These are phyloP conservation scores for Crotalus horridus DNA, from an alignment of 2,113 vertebrate species.

Conservation along the genomic window DNA sequence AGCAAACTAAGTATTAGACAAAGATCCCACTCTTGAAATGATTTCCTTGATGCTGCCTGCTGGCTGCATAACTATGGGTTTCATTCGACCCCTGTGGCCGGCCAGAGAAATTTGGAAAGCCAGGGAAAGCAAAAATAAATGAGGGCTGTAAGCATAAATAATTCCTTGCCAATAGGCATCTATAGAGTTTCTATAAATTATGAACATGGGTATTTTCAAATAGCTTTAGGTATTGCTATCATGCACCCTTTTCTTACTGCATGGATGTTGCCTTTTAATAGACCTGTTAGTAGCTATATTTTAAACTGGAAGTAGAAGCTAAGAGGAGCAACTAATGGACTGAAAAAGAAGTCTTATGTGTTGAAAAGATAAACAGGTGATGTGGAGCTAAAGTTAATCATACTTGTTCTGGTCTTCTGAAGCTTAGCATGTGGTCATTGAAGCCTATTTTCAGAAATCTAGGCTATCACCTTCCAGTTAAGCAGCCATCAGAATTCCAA, in stretches of 20 bases:
- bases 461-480: background rate
- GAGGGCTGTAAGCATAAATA: background rate
- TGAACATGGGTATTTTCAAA: background rate
- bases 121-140: background rate
- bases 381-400: background rate
- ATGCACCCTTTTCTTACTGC: background rate
- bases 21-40: background rate
- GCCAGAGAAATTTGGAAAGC: background rate
- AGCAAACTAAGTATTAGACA: background rate
- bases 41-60: background rate
- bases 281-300: background rate
- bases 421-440: background rate
- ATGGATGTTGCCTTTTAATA: background rate
- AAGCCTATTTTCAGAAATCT: background rate
- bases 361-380: background rate
- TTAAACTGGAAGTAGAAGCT: background rate
- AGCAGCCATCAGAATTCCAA: background rate
- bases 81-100: background rate
- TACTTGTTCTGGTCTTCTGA: background rate
- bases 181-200: background rate
- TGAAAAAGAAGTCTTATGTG: background rate
- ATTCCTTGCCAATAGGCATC: background rate
- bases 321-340: background rate
- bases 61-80: background rate
- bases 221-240: background rate